Evolutionary conservation across 2,888 invertebrate genomes (phyloP).

Genomic region (Yponomeuta malinellus): DNA sequence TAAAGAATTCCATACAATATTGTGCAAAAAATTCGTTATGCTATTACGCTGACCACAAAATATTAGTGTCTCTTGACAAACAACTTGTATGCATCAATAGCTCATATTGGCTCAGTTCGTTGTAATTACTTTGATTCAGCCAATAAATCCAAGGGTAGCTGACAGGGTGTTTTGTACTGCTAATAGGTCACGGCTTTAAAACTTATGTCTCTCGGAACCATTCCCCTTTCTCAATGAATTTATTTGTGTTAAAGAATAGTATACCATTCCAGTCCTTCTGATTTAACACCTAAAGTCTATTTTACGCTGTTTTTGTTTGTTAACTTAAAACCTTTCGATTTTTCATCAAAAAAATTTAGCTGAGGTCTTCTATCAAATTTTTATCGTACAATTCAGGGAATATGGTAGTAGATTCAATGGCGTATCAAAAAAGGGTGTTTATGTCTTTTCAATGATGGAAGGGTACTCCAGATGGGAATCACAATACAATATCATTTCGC

Average conservation of each 20-base stretch:
- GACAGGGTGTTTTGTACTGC: constrained; percentile 64
- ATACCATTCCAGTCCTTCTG: neutral
- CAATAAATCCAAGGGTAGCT: constrained; percentile 59
- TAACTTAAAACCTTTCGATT: neutral
- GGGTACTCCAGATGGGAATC: constrained; percentile 38
- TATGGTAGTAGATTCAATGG: neutral
- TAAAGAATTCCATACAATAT: constrained; percentile 3
- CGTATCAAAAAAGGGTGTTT: neutral
- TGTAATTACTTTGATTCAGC: constrained; percentile 51
- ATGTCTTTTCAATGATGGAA: constrained; percentile 1
- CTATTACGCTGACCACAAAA: neutral
- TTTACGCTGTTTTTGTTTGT: neutral
- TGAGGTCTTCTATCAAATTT: neutral
- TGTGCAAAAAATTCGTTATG: neutral
- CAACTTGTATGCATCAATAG: neutral
- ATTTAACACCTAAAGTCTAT: neutral
- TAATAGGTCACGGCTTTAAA: constrained; percentile 61
- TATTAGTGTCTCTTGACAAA: neutral
- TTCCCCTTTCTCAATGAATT: constrained; percentile 17
- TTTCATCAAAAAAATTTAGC: neutral
- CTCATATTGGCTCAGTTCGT: constrained; percentile 27
- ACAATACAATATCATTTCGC: constrained; percentile 55
- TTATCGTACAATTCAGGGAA: neutral
- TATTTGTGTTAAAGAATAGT: constrained; percentile 9
- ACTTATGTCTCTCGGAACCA: constrained; percentile 41